These are phyloP conservation scores for Meloe dianella DNA, from an alignment of 2,888 invertebrate genomes.

Conservation along the genomic window DNA sequence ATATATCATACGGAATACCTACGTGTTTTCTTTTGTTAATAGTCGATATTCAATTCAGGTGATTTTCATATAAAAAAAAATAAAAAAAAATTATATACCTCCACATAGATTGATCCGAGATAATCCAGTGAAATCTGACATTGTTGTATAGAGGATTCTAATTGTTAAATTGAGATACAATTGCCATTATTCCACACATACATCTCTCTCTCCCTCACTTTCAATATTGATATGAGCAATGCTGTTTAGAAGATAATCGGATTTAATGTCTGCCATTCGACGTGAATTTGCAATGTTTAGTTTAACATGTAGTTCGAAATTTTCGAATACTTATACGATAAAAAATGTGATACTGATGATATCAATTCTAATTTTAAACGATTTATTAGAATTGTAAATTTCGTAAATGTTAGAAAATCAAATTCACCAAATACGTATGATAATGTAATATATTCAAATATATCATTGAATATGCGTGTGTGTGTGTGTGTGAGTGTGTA, in stretches of 20 bases:
- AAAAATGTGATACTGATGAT: too few species aligned
- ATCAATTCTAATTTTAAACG: background rate
- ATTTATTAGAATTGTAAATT: slow-evolving; percentile 7
- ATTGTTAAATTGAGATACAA: background rate
- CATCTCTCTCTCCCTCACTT: background rate
- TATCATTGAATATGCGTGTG: background rate
- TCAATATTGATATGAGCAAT: slow-evolving; percentile 16
- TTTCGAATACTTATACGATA: background rate
- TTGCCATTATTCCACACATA: background rate
- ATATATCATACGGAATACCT: background rate
- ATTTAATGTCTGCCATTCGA: slow-evolving; percentile 30
- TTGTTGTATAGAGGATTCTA: background rate
- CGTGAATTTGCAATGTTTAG: slow-evolving; percentile 31
- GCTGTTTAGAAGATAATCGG: slow-evolving; percentile 28
- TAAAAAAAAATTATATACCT: background rate
- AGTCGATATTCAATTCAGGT: too few species aligned
- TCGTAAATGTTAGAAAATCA: background rate
- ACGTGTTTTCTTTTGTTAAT: background rate
- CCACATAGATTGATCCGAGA: background rate
- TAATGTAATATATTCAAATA: background rate
- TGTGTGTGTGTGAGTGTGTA: background rate
- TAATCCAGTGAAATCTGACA: background rate
- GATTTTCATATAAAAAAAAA: background rate
- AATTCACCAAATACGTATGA: background rate
- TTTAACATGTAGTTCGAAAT: slow-evolving; percentile 11